These are phyloP conservation scores for Bradypus variegatus DNA, from an alignment of 2,797 vertebrate species.

Conservation along the genomic window DNA sequence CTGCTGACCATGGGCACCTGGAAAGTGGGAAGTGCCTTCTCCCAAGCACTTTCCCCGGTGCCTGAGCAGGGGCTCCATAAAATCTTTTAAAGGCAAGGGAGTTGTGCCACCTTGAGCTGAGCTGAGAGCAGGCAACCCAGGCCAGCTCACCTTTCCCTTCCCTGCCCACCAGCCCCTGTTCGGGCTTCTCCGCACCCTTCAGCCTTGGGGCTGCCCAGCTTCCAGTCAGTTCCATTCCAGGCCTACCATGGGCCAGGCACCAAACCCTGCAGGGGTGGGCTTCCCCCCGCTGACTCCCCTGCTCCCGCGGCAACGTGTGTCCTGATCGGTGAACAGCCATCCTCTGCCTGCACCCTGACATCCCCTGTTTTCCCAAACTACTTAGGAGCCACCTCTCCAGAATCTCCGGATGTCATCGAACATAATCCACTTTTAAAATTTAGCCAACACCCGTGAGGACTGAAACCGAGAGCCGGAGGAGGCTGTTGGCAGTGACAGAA, in stretches of 20 bases:
- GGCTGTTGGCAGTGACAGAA: not conserved
- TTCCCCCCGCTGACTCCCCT: no score
- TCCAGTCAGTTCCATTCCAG: not conserved
- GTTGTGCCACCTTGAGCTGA: not conserved
- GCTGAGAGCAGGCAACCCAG: not conserved
- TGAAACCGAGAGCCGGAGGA: not conserved
- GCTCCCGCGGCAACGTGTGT: not conserved
- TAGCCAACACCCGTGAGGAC: no score
- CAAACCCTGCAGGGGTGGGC: not conserved
- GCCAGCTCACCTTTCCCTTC: not conserved
- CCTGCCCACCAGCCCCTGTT: not conserved
- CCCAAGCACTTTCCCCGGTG: fast-evolving
- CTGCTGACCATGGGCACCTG: fast-evolving
- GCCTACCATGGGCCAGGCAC: not conserved
- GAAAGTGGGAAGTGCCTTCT: fast-evolving
- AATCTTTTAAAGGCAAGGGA: not conserved
- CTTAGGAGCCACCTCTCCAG: no score
- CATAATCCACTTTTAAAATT: not conserved
- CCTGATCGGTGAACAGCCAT: not conserved
- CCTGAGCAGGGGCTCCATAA: not conserved
- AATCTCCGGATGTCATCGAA: not conserved
- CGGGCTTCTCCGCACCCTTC: not conserved
- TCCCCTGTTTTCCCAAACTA: not conserved
- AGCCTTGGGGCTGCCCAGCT: not conserved
- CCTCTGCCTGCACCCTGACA: not conserved